Evolutionary conservation across 1,140 invertebrate species (phyloP).

Genomic region (Eufriesea mexicana): DNA sequence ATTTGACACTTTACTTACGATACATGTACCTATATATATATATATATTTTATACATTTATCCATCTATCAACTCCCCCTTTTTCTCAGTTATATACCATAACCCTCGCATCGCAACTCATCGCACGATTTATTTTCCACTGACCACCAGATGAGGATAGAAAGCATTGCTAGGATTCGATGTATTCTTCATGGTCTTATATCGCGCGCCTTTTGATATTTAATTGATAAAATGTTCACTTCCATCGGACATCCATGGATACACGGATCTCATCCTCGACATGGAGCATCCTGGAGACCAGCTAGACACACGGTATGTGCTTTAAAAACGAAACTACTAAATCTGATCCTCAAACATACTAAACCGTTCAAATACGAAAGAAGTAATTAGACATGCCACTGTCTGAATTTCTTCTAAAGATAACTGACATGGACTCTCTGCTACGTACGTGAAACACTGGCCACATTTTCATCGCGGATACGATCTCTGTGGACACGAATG

Average conservation of each 20-base stretch:
- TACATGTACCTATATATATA: neutral
- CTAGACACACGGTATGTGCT: too few species aligned
- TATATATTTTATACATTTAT: neutral
- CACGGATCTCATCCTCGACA: neutral
- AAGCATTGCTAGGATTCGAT: slow-evolving; percentile 5
- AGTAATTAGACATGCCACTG: too few species aligned
- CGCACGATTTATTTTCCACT: too few species aligned
- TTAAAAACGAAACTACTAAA: too few species aligned
- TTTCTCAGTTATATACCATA: neutral
- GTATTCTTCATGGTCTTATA: neutral
- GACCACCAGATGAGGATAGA: neutral
- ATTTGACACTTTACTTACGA: neutral
- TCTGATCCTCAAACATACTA: too few species aligned
- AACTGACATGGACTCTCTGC: too few species aligned
- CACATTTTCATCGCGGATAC: neutral
- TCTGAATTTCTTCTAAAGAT: too few species aligned
- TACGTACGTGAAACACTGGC: too few species aligned
- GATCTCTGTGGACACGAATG: slow-evolving; percentile 19
- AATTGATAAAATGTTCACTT: slow-evolving; percentile 55
- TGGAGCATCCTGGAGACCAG: neutral
- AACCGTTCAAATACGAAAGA: neutral
- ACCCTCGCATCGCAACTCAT: too few species aligned
- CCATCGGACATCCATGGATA: neutral
- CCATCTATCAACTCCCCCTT: neutral
- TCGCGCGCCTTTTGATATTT: slow-evolving; percentile 5